Evolutionary conservation across 2,797 vertebrate species (phyloP).

Genomic region (Discoglossus pictus): DNA sequence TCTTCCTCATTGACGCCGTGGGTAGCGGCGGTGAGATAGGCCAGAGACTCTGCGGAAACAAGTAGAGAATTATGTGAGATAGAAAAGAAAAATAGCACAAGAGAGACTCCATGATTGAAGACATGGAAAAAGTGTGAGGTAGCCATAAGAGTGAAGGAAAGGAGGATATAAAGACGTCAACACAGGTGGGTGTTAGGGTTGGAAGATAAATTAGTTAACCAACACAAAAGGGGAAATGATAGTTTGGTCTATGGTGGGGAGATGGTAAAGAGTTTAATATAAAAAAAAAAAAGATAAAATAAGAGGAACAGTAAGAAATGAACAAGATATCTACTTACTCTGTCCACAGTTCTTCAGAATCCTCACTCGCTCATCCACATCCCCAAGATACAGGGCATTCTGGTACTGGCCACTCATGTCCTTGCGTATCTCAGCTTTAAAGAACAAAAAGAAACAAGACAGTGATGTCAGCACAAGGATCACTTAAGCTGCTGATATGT

Average conservation of each 20-base stretch:
- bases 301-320: background rate
- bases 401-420: constrained; percentile 99
- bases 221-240: no score
- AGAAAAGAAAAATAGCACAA: no score
- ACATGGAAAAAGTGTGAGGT: no score
- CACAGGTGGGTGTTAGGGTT: no score
- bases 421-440: constrained; percentile 92
- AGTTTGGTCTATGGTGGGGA: no score
- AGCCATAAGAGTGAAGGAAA: no score
- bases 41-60: constrained; percentile 83
- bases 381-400: constrained; percentile 92
- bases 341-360: constrained; percentile 97
- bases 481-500: no score
- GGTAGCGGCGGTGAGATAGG: constrained; percentile 94
- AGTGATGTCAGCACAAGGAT: background rate
- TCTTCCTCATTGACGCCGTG: constrained; percentile 94
- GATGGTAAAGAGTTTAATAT: no score
- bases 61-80: background rate
- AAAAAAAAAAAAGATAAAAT: background rate
- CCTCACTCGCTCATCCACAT: constrained; percentile 90
- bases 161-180: no score
- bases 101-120: no score
- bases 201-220: no score
- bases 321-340: constrained; percentile 74
- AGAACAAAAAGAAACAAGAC: background rate